These are phyloP conservation scores for Epistrophe grossulariae DNA, from an alignment of 2,888 invertebrate genomes.

Conservation along the genomic window DNA sequence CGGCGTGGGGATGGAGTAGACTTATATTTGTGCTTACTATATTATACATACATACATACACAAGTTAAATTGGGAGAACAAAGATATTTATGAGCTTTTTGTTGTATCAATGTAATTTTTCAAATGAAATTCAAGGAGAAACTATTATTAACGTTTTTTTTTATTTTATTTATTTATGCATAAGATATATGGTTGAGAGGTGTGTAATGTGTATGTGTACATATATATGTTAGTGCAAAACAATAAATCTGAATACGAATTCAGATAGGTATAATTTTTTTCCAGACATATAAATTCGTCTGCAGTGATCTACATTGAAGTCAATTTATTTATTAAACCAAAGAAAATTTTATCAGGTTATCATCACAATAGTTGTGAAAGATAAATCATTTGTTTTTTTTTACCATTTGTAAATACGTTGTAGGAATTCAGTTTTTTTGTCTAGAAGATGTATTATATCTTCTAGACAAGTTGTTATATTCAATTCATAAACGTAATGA, in stretches of 20 bases:
- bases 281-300: slow-evolving; percentile 12
- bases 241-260: slow-evolving; percentile 41
- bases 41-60: neutral
- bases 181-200: neutral
- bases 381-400: too few relatives aligned
- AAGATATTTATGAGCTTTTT: slow-evolving; percentile 79
- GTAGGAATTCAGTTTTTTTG: too few relatives aligned
- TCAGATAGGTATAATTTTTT: neutral
- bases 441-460: too few relatives aligned
- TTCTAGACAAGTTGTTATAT: too few relatives aligned
- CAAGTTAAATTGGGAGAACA: slow-evolving; percentile 68
- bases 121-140: slow-evolving; percentile 75
- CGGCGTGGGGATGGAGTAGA: slow-evolving; percentile 10
- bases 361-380: neutral
- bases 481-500: too few relatives aligned
- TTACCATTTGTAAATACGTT: too few relatives aligned
- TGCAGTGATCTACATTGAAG: slow-evolving; percentile 32
- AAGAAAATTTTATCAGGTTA: neutral
- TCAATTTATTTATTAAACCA: slow-evolving; percentile 26
- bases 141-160: slow-evolving; percentile 60
- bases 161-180: slow-evolving; percentile 8
- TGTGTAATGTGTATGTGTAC: neutral
- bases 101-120: slow-evolving; percentile 78
- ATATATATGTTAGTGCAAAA: neutral
- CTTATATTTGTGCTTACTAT: slow-evolving; percentile 6